Evolutionary conservation across 2,797 vertebrate genomes (phyloP), one percentile per base, ranked within the genome.

Genomic region (Graptemys geographica): DNA sequence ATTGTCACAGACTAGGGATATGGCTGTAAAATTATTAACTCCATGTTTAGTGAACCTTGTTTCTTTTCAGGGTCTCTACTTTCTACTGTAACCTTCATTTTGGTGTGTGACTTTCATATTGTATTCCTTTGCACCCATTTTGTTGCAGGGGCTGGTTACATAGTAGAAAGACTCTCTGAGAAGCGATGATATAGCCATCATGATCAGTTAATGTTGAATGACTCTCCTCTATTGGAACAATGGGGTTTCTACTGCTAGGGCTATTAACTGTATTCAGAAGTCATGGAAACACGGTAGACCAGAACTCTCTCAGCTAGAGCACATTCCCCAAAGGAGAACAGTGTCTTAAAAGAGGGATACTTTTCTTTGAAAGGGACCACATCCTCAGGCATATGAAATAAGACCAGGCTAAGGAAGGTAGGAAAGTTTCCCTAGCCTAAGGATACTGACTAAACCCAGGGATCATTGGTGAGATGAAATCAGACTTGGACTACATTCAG

Each of bases 1-100:
- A 95, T 94, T 96, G 90, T 94, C 90, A 96, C 95, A 97, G 96
- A 91, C 96, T 97, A 94, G 85, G 94, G 91, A 88, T 94, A 94
- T 92, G 91, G 87, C 94, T 97, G 92, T 51, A 95, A 92, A 93
- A 95, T 91, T 88, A 79, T 96, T 96, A 97, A 96, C 96, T 94
- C 87, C 28, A 0, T 53, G 86, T 49, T 93, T 96, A 84, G 44
- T 47, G 89, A 92, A 94, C 95, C 90, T 69, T 92, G 84, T 86
- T 96, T 96, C 92, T 80, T 69, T 97, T 96, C 3, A 1, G 28
- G 31, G 90, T 95, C 37, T 86, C 92, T 96, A 3, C 90, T 94
- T 91, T 94, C 15, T 33, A 94, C 81, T 28, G 23, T 79, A 33
- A 65, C 83, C 78, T 93, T 3, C 1, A 95, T 19, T 90, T 79